Conservation (phyloP, 2,797 vertebrate genomes). For the Cyprinella venusta region DNA sequence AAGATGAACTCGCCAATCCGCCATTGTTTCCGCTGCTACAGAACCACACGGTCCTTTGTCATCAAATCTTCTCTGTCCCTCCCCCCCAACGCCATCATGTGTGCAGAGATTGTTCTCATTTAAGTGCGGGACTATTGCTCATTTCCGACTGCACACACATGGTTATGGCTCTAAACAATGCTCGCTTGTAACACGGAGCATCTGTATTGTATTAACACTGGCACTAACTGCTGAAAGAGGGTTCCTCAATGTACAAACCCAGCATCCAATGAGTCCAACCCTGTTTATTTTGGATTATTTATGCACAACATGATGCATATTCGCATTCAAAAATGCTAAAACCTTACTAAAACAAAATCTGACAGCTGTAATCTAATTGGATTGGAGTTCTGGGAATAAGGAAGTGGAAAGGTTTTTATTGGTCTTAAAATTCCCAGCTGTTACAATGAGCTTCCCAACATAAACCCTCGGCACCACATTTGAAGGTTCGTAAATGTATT, state of each 20-base stretch:
- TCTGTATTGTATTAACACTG: constrained; percentile 19
- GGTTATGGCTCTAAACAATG: constrained; percentile 27
- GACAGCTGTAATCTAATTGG: background rate
- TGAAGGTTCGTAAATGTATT: background rate
- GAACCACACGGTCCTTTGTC: constrained; percentile 57
- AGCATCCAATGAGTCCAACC: background rate
- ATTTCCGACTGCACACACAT: constrained; percentile 51
- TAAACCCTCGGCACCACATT: background rate
- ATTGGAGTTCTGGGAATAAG: background rate
- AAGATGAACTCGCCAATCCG: constrained; percentile 56
- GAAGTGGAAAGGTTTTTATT: background rate
- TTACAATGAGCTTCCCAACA: background rate
- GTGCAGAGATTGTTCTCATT: constrained; percentile 27
- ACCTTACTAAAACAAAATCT: too few species aligned
- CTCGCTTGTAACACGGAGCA: constrained; percentile 4
- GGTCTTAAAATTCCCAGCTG: background rate
- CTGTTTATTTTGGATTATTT: background rate
- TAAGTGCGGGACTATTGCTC: constrained; percentile 20
- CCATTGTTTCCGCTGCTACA: constrained; percentile 58
- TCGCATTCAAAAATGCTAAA: background rate
- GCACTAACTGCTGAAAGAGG: constrained; percentile 9
- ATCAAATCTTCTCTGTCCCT: constrained; percentile 25
- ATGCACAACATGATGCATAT: background rate
- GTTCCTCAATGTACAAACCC: background rate
- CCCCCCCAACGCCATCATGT: constrained; percentile 34